Percentiles rank a stretch among this genome's conserved stretches.
Conservation (phyloP, 2,113 vertebrate species). For the Protobothrops mucrosquamatus region DNA sequence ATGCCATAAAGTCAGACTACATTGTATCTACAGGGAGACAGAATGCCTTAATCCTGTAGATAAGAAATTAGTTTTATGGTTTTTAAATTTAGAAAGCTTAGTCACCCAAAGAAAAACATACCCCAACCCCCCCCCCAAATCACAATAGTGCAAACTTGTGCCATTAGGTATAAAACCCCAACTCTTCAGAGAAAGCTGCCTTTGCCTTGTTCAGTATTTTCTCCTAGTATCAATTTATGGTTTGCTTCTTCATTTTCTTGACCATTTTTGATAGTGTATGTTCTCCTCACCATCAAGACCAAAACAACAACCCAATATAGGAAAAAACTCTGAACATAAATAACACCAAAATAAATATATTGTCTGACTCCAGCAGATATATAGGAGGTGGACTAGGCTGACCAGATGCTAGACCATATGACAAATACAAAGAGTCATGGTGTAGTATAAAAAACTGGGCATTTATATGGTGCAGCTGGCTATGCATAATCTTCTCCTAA, state of each 20-base stretch:
- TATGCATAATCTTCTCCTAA: slow-evolving; percentile 72
- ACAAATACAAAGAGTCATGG: slow-evolving; percentile 67
- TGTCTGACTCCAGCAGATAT: slow-evolving; percentile 63
- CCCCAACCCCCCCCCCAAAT: not conserved
- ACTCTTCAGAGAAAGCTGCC: not conserved
- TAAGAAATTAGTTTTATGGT: not conserved
- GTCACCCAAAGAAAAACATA: not conserved
- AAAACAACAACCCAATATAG: slow-evolving; percentile 28
- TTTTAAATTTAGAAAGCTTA: not conserved
- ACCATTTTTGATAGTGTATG: not conserved
- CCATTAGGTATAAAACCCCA: not conserved
- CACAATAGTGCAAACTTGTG: not conserved
- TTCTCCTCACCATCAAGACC: slow-evolving; percentile 16
- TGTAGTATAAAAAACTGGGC: slow-evolving; percentile 62
- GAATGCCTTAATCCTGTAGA: not conserved
- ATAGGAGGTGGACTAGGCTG: slow-evolving; percentile 55
- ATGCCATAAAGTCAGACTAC: not conserved
- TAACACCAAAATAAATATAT: slow-evolving; percentile 33
- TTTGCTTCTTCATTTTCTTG: not conserved
- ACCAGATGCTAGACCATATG: slow-evolving; percentile 73
- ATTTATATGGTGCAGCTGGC: slow-evolving; percentile 72
- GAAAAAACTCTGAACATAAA: slow-evolving; percentile 46
- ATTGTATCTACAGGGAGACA: not conserved
- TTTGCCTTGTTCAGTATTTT: not conserved
- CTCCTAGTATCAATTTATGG: not conserved